phyloP scores from a whole-genome alignment of 2,888 invertebrate species.

The Amphiduros pacificus region DNA sequence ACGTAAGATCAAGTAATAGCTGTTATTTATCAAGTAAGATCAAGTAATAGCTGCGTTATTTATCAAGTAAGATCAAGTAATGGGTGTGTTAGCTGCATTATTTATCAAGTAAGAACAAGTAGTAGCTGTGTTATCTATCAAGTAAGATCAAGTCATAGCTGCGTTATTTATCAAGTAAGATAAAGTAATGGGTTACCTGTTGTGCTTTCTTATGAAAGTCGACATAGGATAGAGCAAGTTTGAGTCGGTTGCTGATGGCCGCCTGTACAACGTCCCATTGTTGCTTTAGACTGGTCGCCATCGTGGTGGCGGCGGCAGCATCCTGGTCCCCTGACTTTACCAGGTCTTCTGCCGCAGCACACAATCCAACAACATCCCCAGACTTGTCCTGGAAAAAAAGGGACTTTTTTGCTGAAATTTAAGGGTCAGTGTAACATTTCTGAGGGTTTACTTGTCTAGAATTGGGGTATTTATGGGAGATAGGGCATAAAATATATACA shows the following conservation, averaged over 20 bases:
- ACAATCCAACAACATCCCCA: conserved; percentile 68
- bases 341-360: conserved; percentile 68
- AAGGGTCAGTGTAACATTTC: not conserved
- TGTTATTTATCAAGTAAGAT: too few relatives aligned
- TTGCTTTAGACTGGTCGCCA: conserved; percentile 51
- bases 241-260: conserved; percentile 64
- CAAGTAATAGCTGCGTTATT: too few relatives aligned
- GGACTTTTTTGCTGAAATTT: not conserved
- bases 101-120: too few relatives aligned
- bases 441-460: too few relatives aligned
- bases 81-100: too few relatives aligned
- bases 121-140: too few relatives aligned
- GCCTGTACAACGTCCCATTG: conserved; percentile 56
- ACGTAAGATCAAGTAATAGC: too few relatives aligned
- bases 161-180: too few relatives aligned
- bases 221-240: conserved; percentile 70
- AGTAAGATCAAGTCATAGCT: too few relatives aligned
- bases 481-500: too few relatives aligned
- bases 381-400: conserved; percentile 44
- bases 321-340: conserved; percentile 61
- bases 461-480: too few relatives aligned
- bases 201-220: conserved; percentile 74
- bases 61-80: too few relatives aligned
- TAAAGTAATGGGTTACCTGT: conserved; percentile 57
- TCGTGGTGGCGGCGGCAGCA: conserved; percentile 48